These are phyloP conservation scores for Sycophaga agraensis DNA, from an alignment of 1,140 invertebrate genomes.

Conservation along the genomic window DNA sequence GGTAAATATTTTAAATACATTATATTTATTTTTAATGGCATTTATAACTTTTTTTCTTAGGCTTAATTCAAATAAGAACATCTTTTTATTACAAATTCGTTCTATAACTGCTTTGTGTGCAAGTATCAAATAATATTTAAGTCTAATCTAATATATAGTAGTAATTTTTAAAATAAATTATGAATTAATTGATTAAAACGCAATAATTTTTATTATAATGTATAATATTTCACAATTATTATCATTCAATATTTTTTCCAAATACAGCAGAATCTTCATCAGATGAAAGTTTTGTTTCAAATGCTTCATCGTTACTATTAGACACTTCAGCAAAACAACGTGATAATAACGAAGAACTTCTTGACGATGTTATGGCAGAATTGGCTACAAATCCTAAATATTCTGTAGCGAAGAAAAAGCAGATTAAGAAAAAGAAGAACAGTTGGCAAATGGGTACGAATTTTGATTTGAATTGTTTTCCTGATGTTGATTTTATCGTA, in stretches of 20 bases:
- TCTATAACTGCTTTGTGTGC: too few relatives aligned
- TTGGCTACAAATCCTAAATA: slow-evolving; percentile 30
- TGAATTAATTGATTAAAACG: too few relatives aligned
- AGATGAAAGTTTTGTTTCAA: slow-evolving; percentile 27
- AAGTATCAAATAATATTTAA: too few relatives aligned
- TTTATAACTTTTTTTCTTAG: too few relatives aligned
- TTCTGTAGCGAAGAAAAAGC: slow-evolving; percentile 26
- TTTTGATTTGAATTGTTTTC: too few relatives aligned
- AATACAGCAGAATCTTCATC: slow-evolving; percentile 22
- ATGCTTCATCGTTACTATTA: slow-evolving; percentile 21
- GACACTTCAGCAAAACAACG: slow-evolving; percentile 19
- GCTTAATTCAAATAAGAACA: too few relatives aligned
- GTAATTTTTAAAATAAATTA: too few relatives aligned
- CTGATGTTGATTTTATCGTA: too few relatives aligned
- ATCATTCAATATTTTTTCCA: background rate
- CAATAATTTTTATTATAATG: too few relatives aligned
- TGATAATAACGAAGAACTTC: slow-evolving; percentile 39
- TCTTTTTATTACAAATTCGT: too few relatives aligned
- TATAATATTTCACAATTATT: background rate
- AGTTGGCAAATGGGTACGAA: slow-evolving; percentile 45
- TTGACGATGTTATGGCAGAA: slow-evolving; percentile 38
- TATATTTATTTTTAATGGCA: too few relatives aligned
- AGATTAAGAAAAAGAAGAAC: slow-evolving; percentile 47
- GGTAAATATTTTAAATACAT: slow-evolving; percentile 2
- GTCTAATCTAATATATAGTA: too few relatives aligned